Conservation (phyloP, 2,797 vertebrate species). For the Eospalax fontanierii region DNA sequence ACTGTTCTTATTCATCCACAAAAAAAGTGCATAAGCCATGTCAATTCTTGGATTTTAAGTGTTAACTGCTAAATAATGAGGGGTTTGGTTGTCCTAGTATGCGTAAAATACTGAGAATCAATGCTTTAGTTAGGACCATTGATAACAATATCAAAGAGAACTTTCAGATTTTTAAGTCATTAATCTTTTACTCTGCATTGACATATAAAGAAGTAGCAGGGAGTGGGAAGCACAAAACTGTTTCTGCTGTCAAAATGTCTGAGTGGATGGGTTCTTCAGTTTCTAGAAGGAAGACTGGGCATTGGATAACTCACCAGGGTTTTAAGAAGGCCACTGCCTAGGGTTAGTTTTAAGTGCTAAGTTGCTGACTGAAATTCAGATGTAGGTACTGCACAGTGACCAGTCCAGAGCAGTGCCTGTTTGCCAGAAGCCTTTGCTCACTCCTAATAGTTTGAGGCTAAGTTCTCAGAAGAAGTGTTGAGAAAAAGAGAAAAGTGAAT, state of each 20-base stretch:
- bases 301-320: constrained; percentile 24
- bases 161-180: constrained; percentile 1
- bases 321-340: constrained; percentile 49
- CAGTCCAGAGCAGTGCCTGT: constrained; percentile 78
- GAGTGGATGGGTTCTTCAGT: not conserved
- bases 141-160: not conserved
- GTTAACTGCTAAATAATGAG: not conserved
- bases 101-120: not conserved
- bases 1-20: not conserved
- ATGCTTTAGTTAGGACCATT: not conserved
- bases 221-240: not conserved
- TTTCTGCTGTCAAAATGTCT: not conserved
- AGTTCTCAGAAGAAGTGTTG: constrained; percentile 83
- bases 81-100: not conserved
- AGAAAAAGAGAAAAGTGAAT: constrained; percentile 74
- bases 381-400: constrained; percentile 65
- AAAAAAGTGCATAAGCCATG: not conserved
- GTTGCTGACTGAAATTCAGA: not conserved
- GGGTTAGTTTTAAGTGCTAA: constrained; percentile 15
- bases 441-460: constrained; percentile 85
- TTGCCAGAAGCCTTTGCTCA: constrained; percentile 84
- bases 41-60: not conserved
- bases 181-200: not conserved
- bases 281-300: constrained; percentile 25
- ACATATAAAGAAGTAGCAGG: not conserved